These are phyloP conservation scores for Drosophila biarmipes DNA, from an alignment of 1,140 invertebrate genomes.

Conservation along the genomic window DNA sequence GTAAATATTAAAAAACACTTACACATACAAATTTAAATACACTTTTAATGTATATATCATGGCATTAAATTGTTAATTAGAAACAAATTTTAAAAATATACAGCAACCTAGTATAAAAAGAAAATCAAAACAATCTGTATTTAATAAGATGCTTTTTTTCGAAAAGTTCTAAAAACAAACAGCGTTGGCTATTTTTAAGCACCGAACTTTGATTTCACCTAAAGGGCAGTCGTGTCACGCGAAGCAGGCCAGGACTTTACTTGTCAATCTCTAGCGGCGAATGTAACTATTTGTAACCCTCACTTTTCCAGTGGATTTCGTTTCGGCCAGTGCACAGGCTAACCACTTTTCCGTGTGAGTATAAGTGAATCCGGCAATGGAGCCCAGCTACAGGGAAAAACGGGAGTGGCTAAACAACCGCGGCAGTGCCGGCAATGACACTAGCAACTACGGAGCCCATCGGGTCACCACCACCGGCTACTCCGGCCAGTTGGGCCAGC, in stretches of 20 bases:
- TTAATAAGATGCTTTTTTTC: too few relatives aligned
- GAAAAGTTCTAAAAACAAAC: too few relatives aligned
- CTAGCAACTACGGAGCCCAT: neutral
- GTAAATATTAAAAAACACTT: too few relatives aligned
- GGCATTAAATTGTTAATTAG: too few relatives aligned
- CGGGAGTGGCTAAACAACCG: neutral
- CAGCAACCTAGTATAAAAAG: too few relatives aligned
- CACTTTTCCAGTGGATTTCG: neutral
- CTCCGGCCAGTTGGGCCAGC: neutral
- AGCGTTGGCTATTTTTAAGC: too few relatives aligned
- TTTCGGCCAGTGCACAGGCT: too few relatives aligned
- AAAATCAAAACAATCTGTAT: too few relatives aligned
- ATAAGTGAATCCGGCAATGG: neutral
- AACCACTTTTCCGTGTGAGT: neutral
- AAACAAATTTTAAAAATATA: too few relatives aligned
- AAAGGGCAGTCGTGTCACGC: neutral
- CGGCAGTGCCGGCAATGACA: neutral
- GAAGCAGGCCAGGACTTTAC: neutral
- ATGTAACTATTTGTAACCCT: neutral
- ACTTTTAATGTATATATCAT: too few relatives aligned
- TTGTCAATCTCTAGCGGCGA: neutral
- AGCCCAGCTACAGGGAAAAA: neutral
- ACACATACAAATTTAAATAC: too few relatives aligned
- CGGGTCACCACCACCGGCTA: neutral
- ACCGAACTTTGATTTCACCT: neutral